Conservation (phyloP, 2,113 vertebrate genomes). For the Ia io region DNA sequence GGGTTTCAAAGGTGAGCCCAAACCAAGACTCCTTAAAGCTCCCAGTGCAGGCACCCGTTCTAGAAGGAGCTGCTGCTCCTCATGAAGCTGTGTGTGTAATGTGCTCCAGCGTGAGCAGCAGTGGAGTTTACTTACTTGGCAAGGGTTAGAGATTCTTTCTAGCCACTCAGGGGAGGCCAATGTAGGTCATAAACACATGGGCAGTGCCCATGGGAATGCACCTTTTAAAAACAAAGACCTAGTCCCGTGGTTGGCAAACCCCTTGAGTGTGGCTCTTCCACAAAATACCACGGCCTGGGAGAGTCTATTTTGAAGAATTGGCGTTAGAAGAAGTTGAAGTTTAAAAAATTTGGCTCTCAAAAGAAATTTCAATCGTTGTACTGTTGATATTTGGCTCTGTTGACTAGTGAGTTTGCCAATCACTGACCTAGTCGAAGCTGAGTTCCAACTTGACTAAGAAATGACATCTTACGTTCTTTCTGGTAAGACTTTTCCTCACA, state of each 20-base stretch:
- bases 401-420: no score
- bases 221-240: slow-evolving; percentile 10
- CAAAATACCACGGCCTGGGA: no score
- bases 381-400: no score
- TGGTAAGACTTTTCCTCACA: not conserved
- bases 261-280: no score
- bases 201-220: not conserved
- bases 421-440: not conserved
- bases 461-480: not conserved
- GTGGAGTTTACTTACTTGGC: not conserved
- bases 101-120: not conserved
- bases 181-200: no score
- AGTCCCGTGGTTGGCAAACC: not conserved
- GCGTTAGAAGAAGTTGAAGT: no score
- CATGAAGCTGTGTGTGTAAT: not conserved
- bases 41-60: no score
- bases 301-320: no score
- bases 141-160: not conserved
- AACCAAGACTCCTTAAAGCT: not conserved
- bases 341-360: no score
- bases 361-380: no score
- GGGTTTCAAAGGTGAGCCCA: not conserved
- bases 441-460: not conserved
- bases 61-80: not conserved
- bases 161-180: not conserved